phyloP scores from a whole-genome alignment of 2,113 vertebrate genomes.

The Neogale vison region DNA sequence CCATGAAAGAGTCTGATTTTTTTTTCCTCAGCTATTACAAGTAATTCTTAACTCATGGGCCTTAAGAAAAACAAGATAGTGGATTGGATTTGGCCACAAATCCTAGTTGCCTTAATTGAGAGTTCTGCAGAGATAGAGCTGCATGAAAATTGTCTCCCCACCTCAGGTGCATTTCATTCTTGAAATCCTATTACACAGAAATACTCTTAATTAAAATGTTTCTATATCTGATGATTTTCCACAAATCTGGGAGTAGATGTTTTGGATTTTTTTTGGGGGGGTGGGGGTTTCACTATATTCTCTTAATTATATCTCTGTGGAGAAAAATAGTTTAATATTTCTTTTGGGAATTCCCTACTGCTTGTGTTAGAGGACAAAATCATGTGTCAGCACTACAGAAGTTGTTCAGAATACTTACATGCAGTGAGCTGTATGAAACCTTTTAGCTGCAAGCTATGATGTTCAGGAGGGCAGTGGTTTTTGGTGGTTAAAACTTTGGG shows the following conservation, averaged over 20 bases:
- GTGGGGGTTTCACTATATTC: background rate
- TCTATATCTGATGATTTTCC: background rate
- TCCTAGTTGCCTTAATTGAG: background rate
- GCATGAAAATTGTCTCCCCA: background rate
- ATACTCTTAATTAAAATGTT: slow-evolving; percentile 13
- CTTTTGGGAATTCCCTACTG: background rate
- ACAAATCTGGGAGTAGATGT: slow-evolving; percentile 24
- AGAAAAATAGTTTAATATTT: slow-evolving; percentile 41
- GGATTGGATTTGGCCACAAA: background rate
- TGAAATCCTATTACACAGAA: background rate
- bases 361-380: background rate
- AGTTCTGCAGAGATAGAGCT: background rate
- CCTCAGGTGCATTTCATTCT: background rate
- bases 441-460: background rate
- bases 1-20: background rate
- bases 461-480: background rate
- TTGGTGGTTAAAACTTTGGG: background rate
- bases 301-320: slow-evolving; percentile 23
- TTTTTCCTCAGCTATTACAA: background rate
- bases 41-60: background rate
- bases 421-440: background rate
- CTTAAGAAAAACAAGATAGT: background rate
- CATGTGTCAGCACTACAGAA: background rate
- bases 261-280: background rate
- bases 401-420: background rate